Evolutionary conservation across 2,888 invertebrate species (phyloP).

Genomic region (Epinotia nisella): DNA sequence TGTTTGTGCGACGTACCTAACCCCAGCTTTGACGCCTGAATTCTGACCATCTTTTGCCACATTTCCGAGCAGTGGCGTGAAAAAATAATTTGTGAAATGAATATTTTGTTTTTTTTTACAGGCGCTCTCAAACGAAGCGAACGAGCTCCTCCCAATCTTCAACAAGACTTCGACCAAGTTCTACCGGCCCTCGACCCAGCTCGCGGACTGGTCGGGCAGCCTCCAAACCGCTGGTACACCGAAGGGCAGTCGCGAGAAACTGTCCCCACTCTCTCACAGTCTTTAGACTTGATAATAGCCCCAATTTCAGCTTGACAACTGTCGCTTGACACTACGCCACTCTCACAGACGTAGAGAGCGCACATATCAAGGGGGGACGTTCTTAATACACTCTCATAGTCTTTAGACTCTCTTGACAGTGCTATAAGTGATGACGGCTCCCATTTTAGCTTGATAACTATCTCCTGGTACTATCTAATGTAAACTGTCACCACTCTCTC

Average conservation of each 20-base stretch:
- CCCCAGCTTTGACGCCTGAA: no score
- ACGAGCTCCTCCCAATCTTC: conserved; percentile 98
- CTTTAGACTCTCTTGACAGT: no score
- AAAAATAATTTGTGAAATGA: no score
- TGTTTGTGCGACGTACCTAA: no score
- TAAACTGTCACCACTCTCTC: neutral
- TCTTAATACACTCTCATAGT: no score
- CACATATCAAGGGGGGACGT: no score
- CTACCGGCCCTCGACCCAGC: conserved; percentile 92
- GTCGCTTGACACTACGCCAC: no score
- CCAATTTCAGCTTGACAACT: no score
- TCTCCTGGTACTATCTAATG: neutral
- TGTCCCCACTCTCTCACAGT: conserved; percentile 61
- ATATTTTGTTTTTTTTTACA: conserved; percentile 65
- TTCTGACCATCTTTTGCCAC: no score
- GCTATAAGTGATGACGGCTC: no score
- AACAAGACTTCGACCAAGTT: conserved; percentile 97
- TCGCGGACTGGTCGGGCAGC: conserved; percentile 93
- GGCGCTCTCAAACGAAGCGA: conserved; percentile 98
- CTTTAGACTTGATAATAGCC: conserved; percentile 52
- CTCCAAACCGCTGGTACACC: conserved; percentile 59
- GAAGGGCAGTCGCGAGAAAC: conserved; percentile 60
- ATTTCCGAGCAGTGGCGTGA: no score
- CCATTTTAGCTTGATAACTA: no score
- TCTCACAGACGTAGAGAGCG: neutral